These are phyloP conservation scores for Drosophila parthenogenetica DNA, from an alignment of 2,888 invertebrate genomes.

Conservation along the genomic window DNA sequence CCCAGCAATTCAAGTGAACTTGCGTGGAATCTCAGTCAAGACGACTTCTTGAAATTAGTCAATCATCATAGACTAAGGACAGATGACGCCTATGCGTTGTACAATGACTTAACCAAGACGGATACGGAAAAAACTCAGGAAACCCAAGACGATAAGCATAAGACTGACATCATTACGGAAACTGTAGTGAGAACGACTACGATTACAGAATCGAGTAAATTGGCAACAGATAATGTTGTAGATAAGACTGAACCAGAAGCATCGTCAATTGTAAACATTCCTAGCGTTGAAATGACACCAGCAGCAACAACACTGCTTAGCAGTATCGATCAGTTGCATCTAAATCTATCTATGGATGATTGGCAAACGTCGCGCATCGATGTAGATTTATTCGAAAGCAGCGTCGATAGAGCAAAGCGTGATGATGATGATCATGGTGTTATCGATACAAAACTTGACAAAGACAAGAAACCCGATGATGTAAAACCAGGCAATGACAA, in stretches of 20 bases:
- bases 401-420: conserved; percentile 53
- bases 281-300: conserved; percentile 49
- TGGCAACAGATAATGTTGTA: conserved; percentile 62
- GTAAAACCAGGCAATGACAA: conserved; percentile 79
- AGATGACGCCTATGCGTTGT: conserved; percentile 46
- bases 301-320: conserved; percentile 28
- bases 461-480: conserved; percentile 68
- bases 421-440: conserved; percentile 50
- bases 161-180: conserved; percentile 77
- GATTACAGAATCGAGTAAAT: conserved; percentile 60
- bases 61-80: conserved; percentile 47
- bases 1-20: conserved; percentile 42
- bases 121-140: conserved; percentile 67
- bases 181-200: conserved; percentile 73
- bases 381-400: conserved; percentile 50
- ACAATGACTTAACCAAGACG: conserved; percentile 30
- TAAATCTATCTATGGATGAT: conserved; percentile 74
- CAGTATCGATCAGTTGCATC: conserved; percentile 58
- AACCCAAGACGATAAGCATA: conserved; percentile 70
- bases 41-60: conserved; percentile 60
- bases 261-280: conserved; percentile 72
- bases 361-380: conserved; percentile 65
- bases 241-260: conserved; percentile 75
- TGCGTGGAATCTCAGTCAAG: conserved; percentile 69
- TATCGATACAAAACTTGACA: conserved; percentile 52